These are phyloP conservation scores for Chrysoperla carnea DNA, from an alignment of 1,140 invertebrate species.

Conservation along the genomic window DNA sequence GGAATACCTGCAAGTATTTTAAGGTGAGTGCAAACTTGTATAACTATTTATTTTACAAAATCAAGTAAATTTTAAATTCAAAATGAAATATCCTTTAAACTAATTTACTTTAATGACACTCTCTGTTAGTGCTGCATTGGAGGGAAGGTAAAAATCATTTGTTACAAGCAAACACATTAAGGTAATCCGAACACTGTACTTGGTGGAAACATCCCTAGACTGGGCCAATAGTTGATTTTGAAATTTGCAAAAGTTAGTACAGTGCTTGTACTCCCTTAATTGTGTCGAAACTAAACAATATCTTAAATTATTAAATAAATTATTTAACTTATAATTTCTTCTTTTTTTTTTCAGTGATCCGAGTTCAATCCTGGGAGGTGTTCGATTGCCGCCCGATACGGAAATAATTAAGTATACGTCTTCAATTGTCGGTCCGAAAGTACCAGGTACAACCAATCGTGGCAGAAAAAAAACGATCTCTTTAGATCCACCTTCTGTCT, in stretches of 20 bases:
- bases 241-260: no score
- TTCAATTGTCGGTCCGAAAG: constrained; percentile 63
- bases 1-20: constrained; percentile 26
- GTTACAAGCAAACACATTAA: not conserved
- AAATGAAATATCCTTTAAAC: constrained; percentile 1
- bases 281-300: not conserved
- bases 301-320: not conserved
- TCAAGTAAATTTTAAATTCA: constrained; percentile 2
- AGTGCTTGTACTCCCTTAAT: no score
- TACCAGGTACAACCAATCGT: constrained; percentile 61
- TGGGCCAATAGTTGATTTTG: no score
- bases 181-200: no score
- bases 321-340: not conserved
- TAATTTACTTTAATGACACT: constrained; percentile 5
- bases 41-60: constrained; percentile 2
- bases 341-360: constrained; percentile 44
- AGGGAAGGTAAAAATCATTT: constrained; percentile 32
- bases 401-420: constrained; percentile 81
- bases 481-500: constrained; percentile 59
- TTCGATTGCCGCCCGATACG: constrained; percentile 68
- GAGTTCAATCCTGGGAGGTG: constrained; percentile 57
- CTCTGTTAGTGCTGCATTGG: constrained; percentile 34
- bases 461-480: constrained; percentile 75
- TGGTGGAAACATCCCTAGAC: no score
- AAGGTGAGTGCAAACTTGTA: constrained; percentile 17